These are phyloP conservation scores for Aporophyla lueneburgensis DNA, from an alignment of 2,888 invertebrate genomes.

Conservation along the genomic window DNA sequence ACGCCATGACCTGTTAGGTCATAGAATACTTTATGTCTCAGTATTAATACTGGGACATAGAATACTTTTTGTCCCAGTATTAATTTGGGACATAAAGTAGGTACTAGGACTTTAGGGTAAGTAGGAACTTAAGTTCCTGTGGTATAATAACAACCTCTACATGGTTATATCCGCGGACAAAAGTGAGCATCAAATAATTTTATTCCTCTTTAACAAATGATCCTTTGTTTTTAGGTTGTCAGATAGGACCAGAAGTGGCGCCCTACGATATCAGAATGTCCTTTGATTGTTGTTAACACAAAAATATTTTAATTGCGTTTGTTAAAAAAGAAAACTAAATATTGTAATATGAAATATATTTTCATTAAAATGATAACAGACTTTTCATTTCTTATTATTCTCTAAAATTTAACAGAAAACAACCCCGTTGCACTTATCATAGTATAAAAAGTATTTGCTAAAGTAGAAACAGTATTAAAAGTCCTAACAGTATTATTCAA, in stretches of 20 bases:
- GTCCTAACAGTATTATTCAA: slow-evolving; percentile 39
- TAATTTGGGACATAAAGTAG: no score
- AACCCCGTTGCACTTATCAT: slow-evolving; percentile 39
- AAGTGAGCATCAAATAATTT: slow-evolving; percentile 11
- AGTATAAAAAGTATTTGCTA: slow-evolving; percentile 25
- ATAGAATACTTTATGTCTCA: no score
- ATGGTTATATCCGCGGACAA: no score
- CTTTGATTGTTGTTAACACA: slow-evolving; percentile 26
- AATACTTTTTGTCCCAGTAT: no score
- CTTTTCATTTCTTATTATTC: slow-evolving; percentile 15
- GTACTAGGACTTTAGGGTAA: no score
- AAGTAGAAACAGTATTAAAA: slow-evolving; percentile 36
- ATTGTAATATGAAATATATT: slow-evolving; percentile 49
- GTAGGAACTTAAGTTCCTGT: no score
- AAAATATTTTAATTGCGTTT: slow-evolving; percentile 4
- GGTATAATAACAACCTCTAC: no score
- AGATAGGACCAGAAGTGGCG: slow-evolving; percentile 52
- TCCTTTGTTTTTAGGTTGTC: slow-evolving; percentile 59
- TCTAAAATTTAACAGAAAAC: slow-evolving; percentile 55
- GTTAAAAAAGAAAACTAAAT: slow-evolving; percentile 31
- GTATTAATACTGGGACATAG: no score
- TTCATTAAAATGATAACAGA: slow-evolving; percentile 22
- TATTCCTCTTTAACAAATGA: background rate
- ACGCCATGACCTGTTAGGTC: no score
- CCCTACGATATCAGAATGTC: slow-evolving; percentile 50